Percentiles rank a stretch among this genome's conserved stretches.
These are phyloP conservation scores for Limnephilus marmoratus DNA, from an alignment of 2,888 invertebrate species.

Conservation along the genomic window DNA sequence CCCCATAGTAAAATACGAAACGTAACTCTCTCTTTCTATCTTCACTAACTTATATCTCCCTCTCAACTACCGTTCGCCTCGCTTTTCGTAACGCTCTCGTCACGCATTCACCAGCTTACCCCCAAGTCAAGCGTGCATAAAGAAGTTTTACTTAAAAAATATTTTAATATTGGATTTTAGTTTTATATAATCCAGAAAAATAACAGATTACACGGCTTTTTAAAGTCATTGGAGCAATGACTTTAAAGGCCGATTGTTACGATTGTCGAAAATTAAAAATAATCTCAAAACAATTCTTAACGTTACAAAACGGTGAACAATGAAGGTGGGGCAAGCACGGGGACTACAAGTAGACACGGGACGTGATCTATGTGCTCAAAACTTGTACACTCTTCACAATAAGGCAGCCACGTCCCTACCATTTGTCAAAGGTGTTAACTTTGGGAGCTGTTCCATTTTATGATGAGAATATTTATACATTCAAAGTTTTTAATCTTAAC, in stretches of 20 bases:
- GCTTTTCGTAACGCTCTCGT: no score
- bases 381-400: conserved; percentile 22
- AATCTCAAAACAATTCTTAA: not conserved
- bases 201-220: not conserved
- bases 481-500: conserved; percentile 40
- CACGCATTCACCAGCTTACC: no score
- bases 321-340: not conserved
- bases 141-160: no score
- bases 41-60: no score
- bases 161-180: not conserved
- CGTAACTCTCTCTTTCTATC: no score
- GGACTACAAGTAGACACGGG: not conserved
- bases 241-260: no score
- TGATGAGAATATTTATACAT: conserved; percentile 50
- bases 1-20: no score
- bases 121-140: no score
- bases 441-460: conserved; percentile 5
- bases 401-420: conserved; percentile 35
- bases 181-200: not conserved
- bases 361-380: conserved; percentile 34
- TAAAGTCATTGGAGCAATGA: not conserved
- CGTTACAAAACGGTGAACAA: conserved; percentile 29
- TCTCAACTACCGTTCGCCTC: no score
- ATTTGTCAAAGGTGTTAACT: conserved; percentile 54
- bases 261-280: not conserved